Evolutionary conservation across 2,797 vertebrate genomes (phyloP), one percentile per base, ranked within the genome.

Genomic region (Falco novaeseelandiae): DNA sequence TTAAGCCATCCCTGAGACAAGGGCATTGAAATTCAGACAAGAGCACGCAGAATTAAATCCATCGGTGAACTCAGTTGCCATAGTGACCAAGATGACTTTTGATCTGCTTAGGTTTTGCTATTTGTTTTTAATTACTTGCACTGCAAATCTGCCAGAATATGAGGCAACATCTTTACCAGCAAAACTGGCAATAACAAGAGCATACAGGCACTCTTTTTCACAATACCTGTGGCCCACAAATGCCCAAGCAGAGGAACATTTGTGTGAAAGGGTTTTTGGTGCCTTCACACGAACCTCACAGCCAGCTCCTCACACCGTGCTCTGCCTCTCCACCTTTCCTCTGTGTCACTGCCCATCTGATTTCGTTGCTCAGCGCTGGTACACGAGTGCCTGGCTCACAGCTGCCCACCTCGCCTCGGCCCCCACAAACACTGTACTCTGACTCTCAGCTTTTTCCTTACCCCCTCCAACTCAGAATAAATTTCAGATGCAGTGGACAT

Each of bases 121-220:
- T 92, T 93, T 96, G 65, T 74, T 83, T 92, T 78, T 52, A 78
- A 89, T 87, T 67, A 70, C 26, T 69, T 26, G 27, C 3, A 2
- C 58, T 18, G 52, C 5, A 10, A 71, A 78, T 25, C 57, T 61
- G 29, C 14, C 42, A 69, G 54, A 87, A 69, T 5, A 61, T 1
- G 1, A 25, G 48, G 21, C 40, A 89, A 55, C 18, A 21, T 27
- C 52, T 80, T 90, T 23, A 61, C 46, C 38, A 78, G 65, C 36
- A 67, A 42, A 77, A 74, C 7, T 1, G 4, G 52, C 54, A 76
- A 10, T 17, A 58, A 18, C 1, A 1, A 19, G 20, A 2, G 7
- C 0, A 0, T 6, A 18, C 27, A 30, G 49, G 54, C 8, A 9
- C 4, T 27, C 42, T 22, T 29, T 40, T 23, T 8, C 63, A 7